Base-by-base conservation (phyloP, 2,797 vertebrate genomes). In the Acanthornis magna region DNA sequence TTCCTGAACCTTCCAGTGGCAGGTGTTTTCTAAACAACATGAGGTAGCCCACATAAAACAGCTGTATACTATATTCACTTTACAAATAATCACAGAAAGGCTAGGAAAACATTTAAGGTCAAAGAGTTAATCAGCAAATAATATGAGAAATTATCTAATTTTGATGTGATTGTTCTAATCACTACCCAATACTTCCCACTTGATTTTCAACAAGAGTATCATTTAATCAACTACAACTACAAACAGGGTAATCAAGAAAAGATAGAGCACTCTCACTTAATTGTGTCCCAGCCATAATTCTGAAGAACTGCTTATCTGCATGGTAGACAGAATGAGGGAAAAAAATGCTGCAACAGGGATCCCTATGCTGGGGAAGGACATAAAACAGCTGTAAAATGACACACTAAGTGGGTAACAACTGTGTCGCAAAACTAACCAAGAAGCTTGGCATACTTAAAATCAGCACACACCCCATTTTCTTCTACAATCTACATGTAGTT, bases 171-270 rank as follows among this genome's bases (percentile, higher is more conserved):
- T 80, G 29, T 60, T 95, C 58, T 68, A 89, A 92, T 34, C 43
- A 55, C 38, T 55, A 51, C 27, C 27, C 43, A 72, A 11, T n/a
- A 66, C 21, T 66, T 80, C 15, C 70, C 70, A 45, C 32, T 68
- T 66, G 20, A 77, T 65, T 85, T 83, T 72, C 75, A 85, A 86
- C 34, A 77, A 54, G 29, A 34, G 26, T 23, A 61, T 57, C 11
- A 73, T 40, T 87, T 85, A 83, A 92, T 60, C 42, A 87, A 75
- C 29, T 53, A 21, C 66, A 91, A 65, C 38, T 81, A 82, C 82
- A 89, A 88, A 85, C 14, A n/a, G 7, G 58, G 42, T 55, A 89
- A 84, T 54, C 63, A 91, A 32, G 38, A 71, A 81, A 87, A 89
- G 62, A 57, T 10, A 71, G 0, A 43, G 20, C 0, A 0, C 4